phyloP scores from a whole-genome alignment of 2,797 vertebrate genomes.

The Melanotaenia pygmaea region DNA sequence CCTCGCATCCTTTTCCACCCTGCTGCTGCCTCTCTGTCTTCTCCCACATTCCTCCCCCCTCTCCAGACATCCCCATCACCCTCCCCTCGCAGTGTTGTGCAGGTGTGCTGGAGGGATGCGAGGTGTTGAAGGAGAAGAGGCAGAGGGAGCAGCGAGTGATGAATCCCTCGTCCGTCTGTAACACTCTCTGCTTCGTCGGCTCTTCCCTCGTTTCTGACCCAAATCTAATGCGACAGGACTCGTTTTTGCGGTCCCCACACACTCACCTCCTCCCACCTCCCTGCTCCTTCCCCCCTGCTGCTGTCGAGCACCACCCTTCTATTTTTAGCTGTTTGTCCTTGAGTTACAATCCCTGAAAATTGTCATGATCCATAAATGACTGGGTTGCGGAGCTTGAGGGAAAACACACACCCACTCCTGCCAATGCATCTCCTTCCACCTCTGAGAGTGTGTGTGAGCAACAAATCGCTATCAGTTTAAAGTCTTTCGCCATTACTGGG shows the following conservation, averaged over 20 bases:
- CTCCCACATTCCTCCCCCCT: slow-evolving; percentile 14
- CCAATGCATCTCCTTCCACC: slow-evolving; percentile 14
- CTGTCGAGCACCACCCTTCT: slow-evolving; percentile 66
- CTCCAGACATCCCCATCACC: slow-evolving; percentile 8
- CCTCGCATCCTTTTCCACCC: slow-evolving; percentile 5
- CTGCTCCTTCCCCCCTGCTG: slow-evolving; percentile 3
- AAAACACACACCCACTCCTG: slow-evolving; percentile 21
- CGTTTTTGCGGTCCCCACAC: slow-evolving; percentile 43
- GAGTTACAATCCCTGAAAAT: slow-evolving; percentile 76
- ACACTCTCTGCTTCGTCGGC: slow-evolving; percentile 51
- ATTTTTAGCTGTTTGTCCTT: slow-evolving; percentile 82
- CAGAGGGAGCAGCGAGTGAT: slow-evolving; percentile 50
- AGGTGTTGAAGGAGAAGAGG: slow-evolving; percentile 46
- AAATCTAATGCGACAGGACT: slow-evolving; percentile 77
- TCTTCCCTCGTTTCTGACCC: slow-evolving; percentile 72
- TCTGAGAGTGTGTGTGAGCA: slow-evolving; percentile 32
- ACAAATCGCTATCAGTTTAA: slow-evolving; percentile 61
- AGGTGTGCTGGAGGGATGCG: slow-evolving; percentile 23
- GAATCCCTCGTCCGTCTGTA: slow-evolving; percentile 62
- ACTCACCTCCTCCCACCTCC: slow-evolving; percentile 20
- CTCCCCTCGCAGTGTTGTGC: slow-evolving; percentile 19
- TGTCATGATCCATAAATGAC: slow-evolving; percentile 72
- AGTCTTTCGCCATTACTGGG: slow-evolving; percentile 62
- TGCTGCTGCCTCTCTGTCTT: slow-evolving; percentile 32
- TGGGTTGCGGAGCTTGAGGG: background rate